Conservation (phyloP, 2,113 vertebrate species). For the Ictalurus punctatus region DNA sequence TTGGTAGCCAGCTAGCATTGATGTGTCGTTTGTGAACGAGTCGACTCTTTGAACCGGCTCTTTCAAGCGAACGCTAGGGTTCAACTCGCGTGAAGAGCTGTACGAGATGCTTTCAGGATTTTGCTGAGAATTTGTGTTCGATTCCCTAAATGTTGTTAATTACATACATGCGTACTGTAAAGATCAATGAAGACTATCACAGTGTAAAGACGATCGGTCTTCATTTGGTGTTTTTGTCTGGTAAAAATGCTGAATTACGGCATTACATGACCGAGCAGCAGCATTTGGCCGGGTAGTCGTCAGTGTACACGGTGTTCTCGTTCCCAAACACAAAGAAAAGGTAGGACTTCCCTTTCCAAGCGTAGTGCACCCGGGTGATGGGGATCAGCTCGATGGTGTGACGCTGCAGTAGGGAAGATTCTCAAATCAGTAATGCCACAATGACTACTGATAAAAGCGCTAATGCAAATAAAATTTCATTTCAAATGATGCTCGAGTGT, state of each 20-base stretch:
- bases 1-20: background rate
- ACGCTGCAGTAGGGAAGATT: slow-evolving; percentile 65
- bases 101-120: background rate
- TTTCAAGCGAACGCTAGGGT: background rate
- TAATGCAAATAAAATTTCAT: background rate
- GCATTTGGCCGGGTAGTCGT: slow-evolving; percentile 74
- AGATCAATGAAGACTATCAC: background rate
- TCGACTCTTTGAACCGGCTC: background rate
- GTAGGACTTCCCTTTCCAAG: slow-evolving; percentile 70
- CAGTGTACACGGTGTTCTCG: slow-evolving; percentile 66
- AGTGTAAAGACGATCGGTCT: background rate
- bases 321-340: slow-evolving; percentile 75
- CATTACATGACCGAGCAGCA: slow-evolving; percentile 67
- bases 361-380: slow-evolving; percentile 73
- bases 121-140: background rate
- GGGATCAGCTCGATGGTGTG: slow-evolving; percentile 79
- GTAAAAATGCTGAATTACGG: background rate
- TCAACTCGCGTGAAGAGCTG: background rate
- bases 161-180: background rate
- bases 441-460: background rate
- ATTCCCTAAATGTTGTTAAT: background rate
- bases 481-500: background rate
- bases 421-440: background rate
- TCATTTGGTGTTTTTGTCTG: background rate
- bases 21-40: background rate